Percentiles rank a stretch among this genome's conserved stretches.
Evolutionary conservation across 2,888 invertebrate genomes (phyloP).

Genomic region (Andrena flavipes): DNA sequence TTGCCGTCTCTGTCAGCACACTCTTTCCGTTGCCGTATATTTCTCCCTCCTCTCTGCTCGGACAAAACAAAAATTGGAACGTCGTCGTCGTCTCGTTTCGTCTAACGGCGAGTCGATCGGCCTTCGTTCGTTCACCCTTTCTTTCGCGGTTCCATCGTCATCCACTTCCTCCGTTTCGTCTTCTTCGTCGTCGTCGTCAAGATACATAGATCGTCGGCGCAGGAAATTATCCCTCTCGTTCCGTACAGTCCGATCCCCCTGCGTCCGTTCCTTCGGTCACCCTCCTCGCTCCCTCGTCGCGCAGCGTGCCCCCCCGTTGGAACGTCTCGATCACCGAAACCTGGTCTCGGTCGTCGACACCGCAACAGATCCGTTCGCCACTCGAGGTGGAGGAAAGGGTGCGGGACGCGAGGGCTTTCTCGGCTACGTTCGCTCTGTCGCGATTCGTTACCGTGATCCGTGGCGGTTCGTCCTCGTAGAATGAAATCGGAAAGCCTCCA

Average conservation of each 20-base stretch:
- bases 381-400: not conserved
- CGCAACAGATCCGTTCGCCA: too few relatives aligned
- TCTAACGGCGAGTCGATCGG: slow-evolving; percentile 67
- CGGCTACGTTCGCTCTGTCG: slow-evolving; percentile 12
- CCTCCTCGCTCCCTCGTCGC: not conserved
- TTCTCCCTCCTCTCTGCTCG: slow-evolving; percentile 15
- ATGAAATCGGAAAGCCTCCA: slow-evolving; percentile 57
- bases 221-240: slow-evolving; percentile 31
- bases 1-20: slow-evolving; percentile 10
- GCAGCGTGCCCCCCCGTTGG: not conserved
- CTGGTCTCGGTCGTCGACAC: not conserved
- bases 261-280: not conserved
- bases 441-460: slow-evolving; percentile 48
- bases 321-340: not conserved
- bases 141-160: slow-evolving; percentile 10
- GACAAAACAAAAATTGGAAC: not conserved
- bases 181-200: slow-evolving; percentile 10
- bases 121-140: slow-evolving; percentile 32
- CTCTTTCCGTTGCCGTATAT: slow-evolving; percentile 25
- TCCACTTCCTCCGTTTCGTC: slow-evolving; percentile 20
- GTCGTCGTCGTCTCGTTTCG: slow-evolving; percentile 47
- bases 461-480: slow-evolving; percentile 61
- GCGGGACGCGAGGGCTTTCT: not conserved
- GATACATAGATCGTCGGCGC: slow-evolving; percentile 29
- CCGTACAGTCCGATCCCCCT: not conserved